Percentiles rank a stretch among this genome's conserved stretches.
Conservation (phyloP, 2,888 invertebrate species). For the Alcis repandata region DNA sequence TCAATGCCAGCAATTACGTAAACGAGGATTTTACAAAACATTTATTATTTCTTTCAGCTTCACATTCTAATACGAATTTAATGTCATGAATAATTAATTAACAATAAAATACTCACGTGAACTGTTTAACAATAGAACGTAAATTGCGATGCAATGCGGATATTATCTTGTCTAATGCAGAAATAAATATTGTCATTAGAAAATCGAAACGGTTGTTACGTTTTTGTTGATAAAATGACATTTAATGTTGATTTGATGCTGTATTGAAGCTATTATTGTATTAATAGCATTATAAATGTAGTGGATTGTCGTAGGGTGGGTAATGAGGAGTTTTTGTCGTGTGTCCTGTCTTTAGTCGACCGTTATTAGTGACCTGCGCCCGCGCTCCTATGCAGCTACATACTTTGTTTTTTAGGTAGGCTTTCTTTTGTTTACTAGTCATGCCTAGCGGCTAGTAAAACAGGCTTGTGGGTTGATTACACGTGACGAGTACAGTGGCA, state of each 20-base stretch:
- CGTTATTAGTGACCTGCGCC: conserved; percentile 53
- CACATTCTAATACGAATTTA: conserved; percentile 22
- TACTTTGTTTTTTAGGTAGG: neutral
- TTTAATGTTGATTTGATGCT: conserved; percentile 79
- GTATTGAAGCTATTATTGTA: conserved; percentile 76
- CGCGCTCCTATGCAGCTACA: neutral
- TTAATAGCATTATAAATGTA: conserved; percentile 84
- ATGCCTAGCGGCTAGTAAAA: no score
- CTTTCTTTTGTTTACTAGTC: no score
- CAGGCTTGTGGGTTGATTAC: no score
- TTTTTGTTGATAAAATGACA: conserved; percentile 78
- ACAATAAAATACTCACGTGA: conserved; percentile 21
- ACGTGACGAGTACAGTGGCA: no score
- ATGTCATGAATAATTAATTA: conserved; percentile 27
- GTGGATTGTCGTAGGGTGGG: conserved; percentile 68
- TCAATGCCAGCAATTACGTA: conserved; percentile 12
- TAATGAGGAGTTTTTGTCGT: conserved; percentile 78
- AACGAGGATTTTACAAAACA: conserved; percentile 6
- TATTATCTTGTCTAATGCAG: conserved; percentile 66
- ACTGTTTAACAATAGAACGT: conserved; percentile 58
- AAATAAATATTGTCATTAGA: conserved; percentile 72
- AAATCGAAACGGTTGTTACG: conserved; percentile 65
- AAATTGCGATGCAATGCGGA: conserved; percentile 60
- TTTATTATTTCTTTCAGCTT: conserved; percentile 11
- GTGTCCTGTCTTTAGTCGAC: conserved; percentile 68